Evolutionary conservation across 2,797 vertebrate genomes (phyloP).

Genomic region (Arctocebus calabarensis): DNA sequence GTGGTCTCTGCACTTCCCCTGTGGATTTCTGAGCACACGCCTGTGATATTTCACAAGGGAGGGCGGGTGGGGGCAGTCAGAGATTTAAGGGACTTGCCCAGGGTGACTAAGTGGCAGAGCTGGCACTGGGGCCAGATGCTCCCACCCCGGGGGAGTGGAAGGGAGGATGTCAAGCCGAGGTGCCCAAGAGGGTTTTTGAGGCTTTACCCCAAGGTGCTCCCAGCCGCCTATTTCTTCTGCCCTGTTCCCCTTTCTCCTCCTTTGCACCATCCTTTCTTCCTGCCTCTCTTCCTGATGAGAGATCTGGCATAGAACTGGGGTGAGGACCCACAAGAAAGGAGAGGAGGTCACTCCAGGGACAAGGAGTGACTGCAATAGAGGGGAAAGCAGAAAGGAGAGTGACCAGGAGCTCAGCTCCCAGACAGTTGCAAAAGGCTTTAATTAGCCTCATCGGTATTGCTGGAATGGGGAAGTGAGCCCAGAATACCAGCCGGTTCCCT

Average conservation of each 20-base stretch:
- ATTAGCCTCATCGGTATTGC: too few relatives aligned
- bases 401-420: too few relatives aligned
- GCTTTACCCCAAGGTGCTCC: background rate
- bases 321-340: too few relatives aligned
- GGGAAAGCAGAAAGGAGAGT: too few relatives aligned
- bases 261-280: too few relatives aligned
- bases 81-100: background rate
- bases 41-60: background rate
- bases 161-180: accelerated
- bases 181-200: background rate
- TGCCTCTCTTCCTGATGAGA: background rate
- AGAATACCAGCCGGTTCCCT: too few relatives aligned
- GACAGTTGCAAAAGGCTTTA: too few relatives aligned
- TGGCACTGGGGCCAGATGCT: background rate
- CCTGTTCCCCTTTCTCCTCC: background rate
- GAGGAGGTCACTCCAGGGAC: too few relatives aligned
- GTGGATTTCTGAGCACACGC: background rate
- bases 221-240: background rate
- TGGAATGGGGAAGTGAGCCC: too few relatives aligned
- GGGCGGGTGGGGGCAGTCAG: background rate
- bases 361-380: too few relatives aligned
- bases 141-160: background rate
- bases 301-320: too few relatives aligned
- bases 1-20: accelerated
- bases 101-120: background rate